Percentiles rank a stretch among this genome's conserved stretches.
phyloP scores from a whole-genome alignment of 1,140 invertebrate species.

The Daktulosphaira vitifoliae region DNA sequence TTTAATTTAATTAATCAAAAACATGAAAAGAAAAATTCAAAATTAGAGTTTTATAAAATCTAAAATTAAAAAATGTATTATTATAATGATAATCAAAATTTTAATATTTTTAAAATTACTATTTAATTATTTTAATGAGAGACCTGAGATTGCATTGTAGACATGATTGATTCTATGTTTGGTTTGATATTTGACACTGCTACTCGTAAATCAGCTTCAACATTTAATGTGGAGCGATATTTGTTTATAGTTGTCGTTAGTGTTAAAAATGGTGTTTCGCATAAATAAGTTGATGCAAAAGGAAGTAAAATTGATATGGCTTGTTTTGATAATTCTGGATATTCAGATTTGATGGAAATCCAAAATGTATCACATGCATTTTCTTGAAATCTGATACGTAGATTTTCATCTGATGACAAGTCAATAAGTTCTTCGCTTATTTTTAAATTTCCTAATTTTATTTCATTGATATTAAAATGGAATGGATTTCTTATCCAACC shows the following conservation, averaged over 20 bases:
- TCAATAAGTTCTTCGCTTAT: not conserved
- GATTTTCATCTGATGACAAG: not conserved
- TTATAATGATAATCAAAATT: not conserved
- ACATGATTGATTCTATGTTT: not conserved
- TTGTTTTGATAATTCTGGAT: conserved; percentile 5
- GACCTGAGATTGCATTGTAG: not conserved
- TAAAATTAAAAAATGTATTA: too few relatives aligned
- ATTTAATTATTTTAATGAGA: not conserved
- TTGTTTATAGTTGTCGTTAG: not conserved
- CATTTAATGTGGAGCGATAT: not conserved
- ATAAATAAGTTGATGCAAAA: not conserved
- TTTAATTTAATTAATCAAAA: not conserved
- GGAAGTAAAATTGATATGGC: not conserved
- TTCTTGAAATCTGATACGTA: not conserved
- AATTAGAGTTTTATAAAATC: too few relatives aligned
- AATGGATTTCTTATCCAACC: too few relatives aligned
- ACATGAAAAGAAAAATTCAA: not conserved
- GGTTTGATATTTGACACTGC: not conserved
- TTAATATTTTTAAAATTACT: not conserved
- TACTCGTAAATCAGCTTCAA: not conserved
- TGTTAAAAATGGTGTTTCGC: not conserved
- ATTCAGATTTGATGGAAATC: not conserved
- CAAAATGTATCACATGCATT: not conserved
- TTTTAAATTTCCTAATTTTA: not conserved
- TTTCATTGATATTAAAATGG: too few relatives aligned